These are phyloP conservation scores for Drosophila nigromelanica DNA, from an alignment of 1,140 invertebrate species.

Conservation along the genomic window DNA sequence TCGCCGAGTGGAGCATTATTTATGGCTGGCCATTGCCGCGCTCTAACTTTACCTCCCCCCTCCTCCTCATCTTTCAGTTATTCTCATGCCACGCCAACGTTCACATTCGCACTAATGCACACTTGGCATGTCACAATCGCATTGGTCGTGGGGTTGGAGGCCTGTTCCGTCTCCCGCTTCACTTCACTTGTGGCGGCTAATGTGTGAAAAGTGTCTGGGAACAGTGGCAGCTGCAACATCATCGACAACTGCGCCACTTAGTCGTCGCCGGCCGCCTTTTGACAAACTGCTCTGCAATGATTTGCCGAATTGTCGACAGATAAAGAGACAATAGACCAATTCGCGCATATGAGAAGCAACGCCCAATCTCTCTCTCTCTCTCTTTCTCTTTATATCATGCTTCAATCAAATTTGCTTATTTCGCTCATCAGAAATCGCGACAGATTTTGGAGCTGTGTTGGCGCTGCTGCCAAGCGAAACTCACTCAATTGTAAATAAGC, in stretches of 20 bases:
- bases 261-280: constrained; percentile 26
- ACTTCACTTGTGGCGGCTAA: constrained; percentile 34
- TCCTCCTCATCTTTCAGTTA: too few species aligned
- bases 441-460: constrained; percentile 22
- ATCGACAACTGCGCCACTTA: constrained; percentile 38
- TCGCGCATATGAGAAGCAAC: not conserved
- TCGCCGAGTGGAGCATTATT: constrained; percentile 45
- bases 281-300: constrained; percentile 42
- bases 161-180: not conserved
- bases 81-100: not conserved
- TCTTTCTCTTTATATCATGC: not conserved
- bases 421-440: constrained; percentile 43
- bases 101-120: constrained; percentile 43
- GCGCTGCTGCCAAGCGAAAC: constrained; percentile 34
- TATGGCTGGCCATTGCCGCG: constrained; percentile 32
- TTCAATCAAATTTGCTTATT: constrained; percentile 50
- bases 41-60: not conserved
- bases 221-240: constrained; percentile 49
- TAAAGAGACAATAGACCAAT: not conserved
- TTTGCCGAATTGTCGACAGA: constrained; percentile 10
- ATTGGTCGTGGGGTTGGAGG: constrained; percentile 5
- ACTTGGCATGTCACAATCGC: constrained; percentile 50
- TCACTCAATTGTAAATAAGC: constrained; percentile 45
- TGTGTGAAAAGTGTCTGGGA: constrained; percentile 52
- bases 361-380: too few species aligned